phyloP scores from a whole-genome alignment of 2,113 vertebrate genomes.

The Spea multiplicata region DNA sequence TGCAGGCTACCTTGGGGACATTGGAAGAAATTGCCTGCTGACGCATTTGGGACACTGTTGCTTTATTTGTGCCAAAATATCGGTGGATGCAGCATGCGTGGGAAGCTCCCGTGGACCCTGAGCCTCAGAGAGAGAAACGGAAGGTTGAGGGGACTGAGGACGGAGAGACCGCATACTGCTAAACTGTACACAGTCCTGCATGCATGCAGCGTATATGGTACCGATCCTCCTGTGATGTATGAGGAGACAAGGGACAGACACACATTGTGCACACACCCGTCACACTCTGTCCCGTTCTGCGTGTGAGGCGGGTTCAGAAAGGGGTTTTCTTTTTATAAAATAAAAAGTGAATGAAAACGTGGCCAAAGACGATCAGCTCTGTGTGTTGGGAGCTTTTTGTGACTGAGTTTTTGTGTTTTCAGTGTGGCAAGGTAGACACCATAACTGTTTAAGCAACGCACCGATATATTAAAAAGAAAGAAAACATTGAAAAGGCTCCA shows the following conservation, averaged over 20 bases:
- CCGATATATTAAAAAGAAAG: too few species aligned
- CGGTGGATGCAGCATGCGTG: slow-evolving; percentile 16
- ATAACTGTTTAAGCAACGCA: too few species aligned
- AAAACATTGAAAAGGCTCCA: too few species aligned
- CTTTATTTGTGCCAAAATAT: slow-evolving; percentile 39
- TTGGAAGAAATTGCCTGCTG: slow-evolving; percentile 97
- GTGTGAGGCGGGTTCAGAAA: slow-evolving; percentile 33
- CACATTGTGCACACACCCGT: slow-evolving; percentile 23
- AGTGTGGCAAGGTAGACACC: too few species aligned
- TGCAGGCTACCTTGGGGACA: slow-evolving; percentile 89
- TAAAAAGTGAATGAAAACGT: slow-evolving; percentile 15
- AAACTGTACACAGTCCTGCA: slow-evolving; percentile 42
- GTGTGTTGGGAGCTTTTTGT: too few species aligned
- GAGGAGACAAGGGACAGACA: slow-evolving; percentile 29
- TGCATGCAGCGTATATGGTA: slow-evolving; percentile 39
- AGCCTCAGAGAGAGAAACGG: neutral
- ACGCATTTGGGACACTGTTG: slow-evolving; percentile 55
- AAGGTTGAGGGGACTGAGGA: neutral
- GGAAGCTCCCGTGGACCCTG: neutral
- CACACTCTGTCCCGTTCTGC: slow-evolving; percentile 16
- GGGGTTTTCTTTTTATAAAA: slow-evolving; percentile 30
- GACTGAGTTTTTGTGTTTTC: too few species aligned
- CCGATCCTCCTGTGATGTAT: slow-evolving; percentile 23
- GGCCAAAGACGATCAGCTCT: too few species aligned
- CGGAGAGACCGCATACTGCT: slow-evolving; percentile 26